Evolutionary conservation across 2,797 vertebrate species (phyloP), one percentile per base, ranked within the genome.

Genomic region (Heliangelus exortis): DNA sequence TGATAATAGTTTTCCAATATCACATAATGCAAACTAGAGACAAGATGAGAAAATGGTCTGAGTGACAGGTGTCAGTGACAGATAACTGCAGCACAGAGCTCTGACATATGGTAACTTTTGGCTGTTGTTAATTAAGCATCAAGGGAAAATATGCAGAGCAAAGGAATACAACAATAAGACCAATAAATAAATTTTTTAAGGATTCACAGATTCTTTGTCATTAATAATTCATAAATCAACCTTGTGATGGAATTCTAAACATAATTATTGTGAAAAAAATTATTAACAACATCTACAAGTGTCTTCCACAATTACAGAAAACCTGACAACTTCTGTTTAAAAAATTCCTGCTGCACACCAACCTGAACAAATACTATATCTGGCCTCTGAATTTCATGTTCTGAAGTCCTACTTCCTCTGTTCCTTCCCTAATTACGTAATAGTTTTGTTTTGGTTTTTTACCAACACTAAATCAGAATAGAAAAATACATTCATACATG

Each of bases 211-310:
- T 74, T 82, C 25, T 54, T 16, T 55, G 39, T 28, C 39, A 78
- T 89, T 86, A 93, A 63, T 92, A 71, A 81, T 87, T 89, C 48
- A 84, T 54, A 86, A 63, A 88, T 84, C 55, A 94, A 72, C 63
- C 31, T 51, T 14, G 54, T 33, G 20, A 15, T 12, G 36, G 33
- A 36, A 57, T 85, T 75, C 81, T 62, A 81, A 89, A 84, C 6
- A 39, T 47, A 63, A 85, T 54, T 51, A 69, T 71, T 25, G 29
- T 39, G n/a, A 39, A 29, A 34, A 69, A 90, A 86, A 43, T 5
- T 54, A 74, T 57, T 65, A 68, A 57, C 25, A 87, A 83, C 29
- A 31, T 19, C 39, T 62, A 0, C 10, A 74, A 71, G 6, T 25
- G 33, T 62, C 68, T 69, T 28, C 54, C 83, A 31, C 33, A 75